Evolutionary conservation across 1,140 invertebrate genomes (phyloP).

Genomic region (Diplogasteroides magnus): DNA sequence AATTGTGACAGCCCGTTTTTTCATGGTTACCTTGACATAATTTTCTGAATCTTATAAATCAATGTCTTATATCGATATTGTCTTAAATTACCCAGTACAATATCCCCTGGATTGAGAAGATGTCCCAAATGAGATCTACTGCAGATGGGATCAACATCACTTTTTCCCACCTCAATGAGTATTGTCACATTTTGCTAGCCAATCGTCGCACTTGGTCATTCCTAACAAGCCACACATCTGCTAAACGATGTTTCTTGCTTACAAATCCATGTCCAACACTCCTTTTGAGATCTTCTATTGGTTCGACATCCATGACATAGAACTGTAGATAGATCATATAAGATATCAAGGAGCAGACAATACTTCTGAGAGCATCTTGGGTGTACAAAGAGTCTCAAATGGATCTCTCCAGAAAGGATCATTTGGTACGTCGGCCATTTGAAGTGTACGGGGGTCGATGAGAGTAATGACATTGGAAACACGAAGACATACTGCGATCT

Average conservation of each 20-base stretch:
- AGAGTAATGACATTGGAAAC: slow-evolving; percentile 83
- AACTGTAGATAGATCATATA: slow-evolving; percentile 59
- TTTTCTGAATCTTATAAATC: too few relatives aligned
- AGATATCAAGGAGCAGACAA: not conserved
- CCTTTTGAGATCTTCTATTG: slow-evolving; percentile 65
- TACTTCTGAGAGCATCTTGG: slow-evolving; percentile 77
- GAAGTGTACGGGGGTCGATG: slow-evolving; percentile 84
- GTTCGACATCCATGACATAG: slow-evolving; percentile 85
- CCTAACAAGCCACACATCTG: slow-evolving; percentile 87
- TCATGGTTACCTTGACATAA: too few relatives aligned
- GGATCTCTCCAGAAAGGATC: slow-evolving; percentile 77
- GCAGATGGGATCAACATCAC: slow-evolving; percentile 75
- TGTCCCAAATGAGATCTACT: slow-evolving; percentile 85
- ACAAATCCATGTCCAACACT: slow-evolving; percentile 72
- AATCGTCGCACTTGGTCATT: slow-evolving; percentile 74
- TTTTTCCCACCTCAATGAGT: slow-evolving; percentile 65
- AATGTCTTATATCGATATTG: too few relatives aligned
- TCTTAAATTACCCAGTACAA: slow-evolving; percentile 70
- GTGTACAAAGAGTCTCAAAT: slow-evolving; percentile 78
- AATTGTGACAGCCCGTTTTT: too few relatives aligned
- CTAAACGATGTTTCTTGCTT: slow-evolving; percentile 78
- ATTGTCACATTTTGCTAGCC: too few relatives aligned
- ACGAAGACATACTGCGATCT: slow-evolving; percentile 79
- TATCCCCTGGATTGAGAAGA: slow-evolving; percentile 83
- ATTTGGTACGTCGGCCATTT: slow-evolving; percentile 66